These are phyloP conservation scores for Penaeus monodon DNA, from an alignment of 2,888 invertebrate species.

Conservation along the genomic window DNA sequence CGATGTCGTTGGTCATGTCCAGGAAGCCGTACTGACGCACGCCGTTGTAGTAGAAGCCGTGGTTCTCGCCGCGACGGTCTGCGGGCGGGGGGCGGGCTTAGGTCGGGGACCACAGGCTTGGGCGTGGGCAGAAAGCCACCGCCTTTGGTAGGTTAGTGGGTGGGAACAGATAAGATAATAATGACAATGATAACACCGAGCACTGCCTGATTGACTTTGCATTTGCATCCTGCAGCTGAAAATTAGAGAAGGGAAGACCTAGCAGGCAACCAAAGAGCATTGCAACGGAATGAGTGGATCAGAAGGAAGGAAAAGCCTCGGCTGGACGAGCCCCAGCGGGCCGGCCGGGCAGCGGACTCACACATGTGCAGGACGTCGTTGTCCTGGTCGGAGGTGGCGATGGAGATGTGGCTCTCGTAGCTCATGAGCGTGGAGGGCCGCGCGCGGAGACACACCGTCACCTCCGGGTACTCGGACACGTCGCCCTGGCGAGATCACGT, in stretches of 20 bases:
- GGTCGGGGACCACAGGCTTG: too few species aligned
- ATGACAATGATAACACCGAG: too few species aligned
- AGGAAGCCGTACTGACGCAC: constrained; percentile 44
- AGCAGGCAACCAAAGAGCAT: too few species aligned
- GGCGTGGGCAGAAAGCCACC: too few species aligned
- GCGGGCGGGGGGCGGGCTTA: background rate
- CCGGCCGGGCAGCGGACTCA: constrained; percentile 17
- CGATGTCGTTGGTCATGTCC: constrained; percentile 46
- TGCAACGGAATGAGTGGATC: too few species aligned
- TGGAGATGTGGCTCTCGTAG: constrained; percentile 55
- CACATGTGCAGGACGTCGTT: constrained; percentile 50
- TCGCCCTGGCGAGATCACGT: constrained; percentile 19
- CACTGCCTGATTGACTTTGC: too few species aligned
- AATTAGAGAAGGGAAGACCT: too few species aligned
- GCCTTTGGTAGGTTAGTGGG: too few species aligned
- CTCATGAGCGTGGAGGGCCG: constrained; percentile 32
- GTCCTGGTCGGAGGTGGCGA: constrained; percentile 53
- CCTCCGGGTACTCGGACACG: constrained; percentile 50
- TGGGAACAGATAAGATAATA: too few species aligned
- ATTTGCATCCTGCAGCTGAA: too few species aligned
- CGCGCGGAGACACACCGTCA: constrained; percentile 45
- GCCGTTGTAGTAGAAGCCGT: constrained; percentile 56
- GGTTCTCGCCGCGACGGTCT: constrained; percentile 54
- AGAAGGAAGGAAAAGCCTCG: too few species aligned
- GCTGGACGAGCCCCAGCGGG: too few species aligned